Evolutionary conservation across 2,888 invertebrate species (phyloP), one percentile per base, ranked within the genome.

Genomic region (Tenthredo livida): DNA sequence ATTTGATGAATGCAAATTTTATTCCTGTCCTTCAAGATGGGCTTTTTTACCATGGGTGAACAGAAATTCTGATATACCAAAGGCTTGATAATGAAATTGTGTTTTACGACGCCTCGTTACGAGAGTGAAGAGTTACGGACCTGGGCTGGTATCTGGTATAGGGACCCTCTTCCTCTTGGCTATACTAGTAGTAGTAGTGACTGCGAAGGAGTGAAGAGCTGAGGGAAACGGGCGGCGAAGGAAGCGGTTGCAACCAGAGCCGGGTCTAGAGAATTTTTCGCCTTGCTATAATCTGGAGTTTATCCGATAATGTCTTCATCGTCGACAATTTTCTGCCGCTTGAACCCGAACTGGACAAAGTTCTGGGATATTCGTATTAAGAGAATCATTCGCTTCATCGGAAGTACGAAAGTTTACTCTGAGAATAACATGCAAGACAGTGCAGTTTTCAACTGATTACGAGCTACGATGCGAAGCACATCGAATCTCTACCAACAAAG

Each of bases 81-180:
- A 87, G 86, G 89, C 87, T 87, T 89, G 91, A 92, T 93, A 93
- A 92, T 92, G 92, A 91, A 91, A 92, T 92, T 92, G 91, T 92
- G 91, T 92, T 92, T 92, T 92, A 93, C 90, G 92, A 92, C 92
- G 90, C 90, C 92, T 93, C 91, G 92, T 93, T 93, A 93, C 90
- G 90, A 88, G 87, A 87, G 89, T 87, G 84, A 90, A 91, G 92
- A 93, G 92, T 92, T 92, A 92, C 91, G 88, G 86, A 88, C 89
- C 86, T 87, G 86, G 17, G 43, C 67, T 29, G 29, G 15, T 25
- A 61, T 37, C 7, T 33, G 65, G 80, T 80, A 58, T 80, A 58
- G 37, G 67, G 83, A 9, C 43, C 83, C 83, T 10, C 33, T 50
- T 67, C 70, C 67, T 67, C n/a, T 33, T 50, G 37, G 29, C 61